Evolutionary conservation across 2,888 invertebrate species (phyloP).

Genomic region (Oscheius sp.): DNA sequence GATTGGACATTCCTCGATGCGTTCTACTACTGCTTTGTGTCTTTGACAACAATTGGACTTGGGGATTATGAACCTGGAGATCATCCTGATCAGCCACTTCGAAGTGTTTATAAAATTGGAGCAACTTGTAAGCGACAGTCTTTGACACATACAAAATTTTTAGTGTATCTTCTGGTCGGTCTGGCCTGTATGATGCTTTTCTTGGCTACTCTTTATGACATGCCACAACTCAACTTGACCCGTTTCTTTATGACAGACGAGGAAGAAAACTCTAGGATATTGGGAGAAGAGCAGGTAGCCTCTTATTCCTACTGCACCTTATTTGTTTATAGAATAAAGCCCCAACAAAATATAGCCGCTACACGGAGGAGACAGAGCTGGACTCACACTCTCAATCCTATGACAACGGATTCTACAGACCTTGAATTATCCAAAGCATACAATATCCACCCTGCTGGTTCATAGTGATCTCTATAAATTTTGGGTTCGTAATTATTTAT

Average conservation of each 20-base stretch:
- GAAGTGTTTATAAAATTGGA: conserved; percentile 85
- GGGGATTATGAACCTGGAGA: conserved; percentile 90
- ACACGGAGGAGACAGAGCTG: conserved; percentile 19
- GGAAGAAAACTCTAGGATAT: conserved; percentile 38
- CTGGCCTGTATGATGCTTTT: conserved; percentile 87
- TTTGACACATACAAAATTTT: neutral
- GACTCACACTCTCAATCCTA: conserved; percentile 21
- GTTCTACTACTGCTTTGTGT: conserved; percentile 90
- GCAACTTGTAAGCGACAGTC: conserved; percentile 79
- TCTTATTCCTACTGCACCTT: neutral
- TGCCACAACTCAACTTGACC: conserved; percentile 87
- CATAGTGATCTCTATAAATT: conserved; percentile 23
- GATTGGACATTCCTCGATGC: conserved; percentile 83
- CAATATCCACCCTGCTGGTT: conserved; percentile 26
- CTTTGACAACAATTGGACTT: conserved; percentile 87
- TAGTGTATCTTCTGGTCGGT: conserved; percentile 85
- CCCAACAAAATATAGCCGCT: conserved; percentile 21
- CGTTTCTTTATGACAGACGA: conserved; percentile 59
- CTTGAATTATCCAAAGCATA: conserved; percentile 14
- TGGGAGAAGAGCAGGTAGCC: conserved; percentile 24
- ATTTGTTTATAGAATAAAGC: conserved; percentile 10
- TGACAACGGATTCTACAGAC: conserved; percentile 27
- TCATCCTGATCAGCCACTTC: conserved; percentile 82
- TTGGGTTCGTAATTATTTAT: conserved; percentile 5
- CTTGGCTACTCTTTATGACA: conserved; percentile 87